Conservation (phyloP, 2,113 vertebrate genomes). For the Corvus hawaiiensis region DNA sequence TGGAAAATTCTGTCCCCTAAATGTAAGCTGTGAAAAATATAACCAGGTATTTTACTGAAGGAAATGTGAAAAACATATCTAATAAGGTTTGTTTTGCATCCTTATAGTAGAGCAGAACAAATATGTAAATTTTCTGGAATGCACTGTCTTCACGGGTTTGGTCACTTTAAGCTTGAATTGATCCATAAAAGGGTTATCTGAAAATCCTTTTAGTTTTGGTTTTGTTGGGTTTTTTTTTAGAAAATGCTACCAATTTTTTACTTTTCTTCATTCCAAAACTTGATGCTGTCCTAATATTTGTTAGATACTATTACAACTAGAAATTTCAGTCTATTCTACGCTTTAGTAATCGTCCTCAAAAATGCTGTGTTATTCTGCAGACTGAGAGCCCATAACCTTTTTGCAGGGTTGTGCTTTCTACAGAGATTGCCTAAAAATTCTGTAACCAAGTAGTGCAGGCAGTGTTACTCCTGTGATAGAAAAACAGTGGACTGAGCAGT, state of each 20-base stretch:
- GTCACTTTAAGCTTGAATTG: neutral
- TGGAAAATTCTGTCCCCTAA: neutral
- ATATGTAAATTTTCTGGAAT: neutral
- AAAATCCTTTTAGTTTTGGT: neutral
- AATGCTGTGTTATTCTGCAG: neutral
- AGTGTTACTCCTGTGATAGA: neutral
- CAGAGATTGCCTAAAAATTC: neutral
- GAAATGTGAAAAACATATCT: neutral
- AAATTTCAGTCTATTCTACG: neutral
- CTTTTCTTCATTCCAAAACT: neutral
- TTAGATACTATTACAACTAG: neutral
- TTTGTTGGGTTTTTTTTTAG: neutral
- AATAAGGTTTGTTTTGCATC: neutral
- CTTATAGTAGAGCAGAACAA: neutral
- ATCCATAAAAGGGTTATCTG: neutral
- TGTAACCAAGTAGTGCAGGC: neutral
- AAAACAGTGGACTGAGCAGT: neutral
- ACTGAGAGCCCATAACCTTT: neutral
- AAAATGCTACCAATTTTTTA: neutral
- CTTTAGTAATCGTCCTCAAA: neutral
- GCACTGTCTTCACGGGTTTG: neutral
- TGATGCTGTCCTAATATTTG: neutral
- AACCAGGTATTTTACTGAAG: neutral
- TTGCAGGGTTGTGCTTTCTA: neutral
- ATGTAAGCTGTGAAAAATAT: neutral